These are phyloP conservation scores for Drosophila tanythrix DNA, from an alignment of 2,888 invertebrate species.

Conservation along the genomic window DNA sequence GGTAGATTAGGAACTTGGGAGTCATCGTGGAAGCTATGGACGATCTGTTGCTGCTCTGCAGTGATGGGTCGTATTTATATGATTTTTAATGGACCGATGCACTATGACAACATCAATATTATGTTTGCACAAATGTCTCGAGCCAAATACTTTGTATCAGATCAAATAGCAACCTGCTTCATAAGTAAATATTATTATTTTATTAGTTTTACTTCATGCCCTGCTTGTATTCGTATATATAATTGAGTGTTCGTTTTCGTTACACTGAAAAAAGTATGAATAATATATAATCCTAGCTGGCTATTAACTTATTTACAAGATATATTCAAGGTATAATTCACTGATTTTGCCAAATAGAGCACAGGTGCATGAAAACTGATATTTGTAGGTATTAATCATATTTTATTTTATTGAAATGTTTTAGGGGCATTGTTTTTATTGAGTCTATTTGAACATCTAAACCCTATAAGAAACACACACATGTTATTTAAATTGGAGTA, in stretches of 20 bases:
- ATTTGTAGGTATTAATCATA: not conserved
- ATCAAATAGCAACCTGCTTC: not conserved
- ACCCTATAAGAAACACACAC: not conserved
- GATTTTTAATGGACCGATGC: not conserved
- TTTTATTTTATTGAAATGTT: not conserved
- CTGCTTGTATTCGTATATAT: not conserved
- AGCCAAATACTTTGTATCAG: not conserved
- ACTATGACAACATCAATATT: not conserved
- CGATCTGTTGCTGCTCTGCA: constrained; percentile 3
- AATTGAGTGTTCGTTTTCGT: not conserved
- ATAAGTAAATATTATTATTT: not conserved
- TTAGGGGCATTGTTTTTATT: no score
- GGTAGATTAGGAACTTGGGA: constrained; percentile 17
- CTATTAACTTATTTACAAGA: not conserved
- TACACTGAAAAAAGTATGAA: not conserved
- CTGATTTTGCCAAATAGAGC: not conserved
- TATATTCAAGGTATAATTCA: not conserved
- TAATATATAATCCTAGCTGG: not conserved
- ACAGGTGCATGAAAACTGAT: not conserved
- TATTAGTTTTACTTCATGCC: not conserved
- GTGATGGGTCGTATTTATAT: constrained; percentile 23
- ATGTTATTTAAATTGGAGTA: not conserved
- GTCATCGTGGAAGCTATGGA: constrained; percentile 3
- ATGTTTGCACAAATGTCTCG: constrained; percentile 19
- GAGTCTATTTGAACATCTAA: not conserved